Percentiles rank a stretch among this genome's conserved stretches.
Conservation (phyloP, 2,797 vertebrate species). For the Enteromius fasciolatus region DNA sequence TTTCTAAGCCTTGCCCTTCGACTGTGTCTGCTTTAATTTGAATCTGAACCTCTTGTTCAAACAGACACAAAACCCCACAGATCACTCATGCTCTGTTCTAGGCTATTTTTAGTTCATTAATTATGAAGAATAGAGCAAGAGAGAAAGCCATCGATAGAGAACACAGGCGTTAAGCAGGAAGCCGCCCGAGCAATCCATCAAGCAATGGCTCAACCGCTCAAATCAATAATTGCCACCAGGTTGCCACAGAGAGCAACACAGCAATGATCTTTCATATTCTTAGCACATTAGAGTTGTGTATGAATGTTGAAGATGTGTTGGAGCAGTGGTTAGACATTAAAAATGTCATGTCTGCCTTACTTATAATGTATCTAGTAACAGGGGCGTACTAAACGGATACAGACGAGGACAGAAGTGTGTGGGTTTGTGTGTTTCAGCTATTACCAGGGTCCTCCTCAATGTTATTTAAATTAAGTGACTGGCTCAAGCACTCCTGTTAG, state of each 20-base stretch:
- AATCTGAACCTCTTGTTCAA: slow-evolving; percentile 13
- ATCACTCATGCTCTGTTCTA: slow-evolving; percentile 64
- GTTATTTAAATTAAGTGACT: neutral
- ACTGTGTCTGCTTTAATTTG: slow-evolving; percentile 22
- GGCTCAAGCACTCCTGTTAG: neutral
- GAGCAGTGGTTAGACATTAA: neutral
- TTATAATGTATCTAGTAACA: neutral
- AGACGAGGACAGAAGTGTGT: neutral
- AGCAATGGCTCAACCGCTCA: slow-evolving; percentile 72
- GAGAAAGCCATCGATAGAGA: slow-evolving; percentile 71
- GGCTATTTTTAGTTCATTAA: slow-evolving; percentile 77
- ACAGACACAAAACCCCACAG: slow-evolving; percentile 60
- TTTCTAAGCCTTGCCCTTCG: neutral
- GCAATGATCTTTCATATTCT: slow-evolving; percentile 48
- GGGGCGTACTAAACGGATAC: neutral
- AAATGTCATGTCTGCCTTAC: slow-evolving; percentile 10
- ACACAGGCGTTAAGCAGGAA: slow-evolving; percentile 55
- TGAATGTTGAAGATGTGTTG: slow-evolving; percentile 12
- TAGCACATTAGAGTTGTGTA: slow-evolving; percentile 26
- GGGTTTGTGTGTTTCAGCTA: neutral
- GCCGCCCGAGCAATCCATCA: slow-evolving; percentile 77
- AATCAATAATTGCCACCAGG: slow-evolving; percentile 74
- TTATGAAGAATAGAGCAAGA: slow-evolving; percentile 72
- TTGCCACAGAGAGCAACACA: slow-evolving; percentile 62
- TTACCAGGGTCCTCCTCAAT: neutral